Conservation (phyloP, 2,888 invertebrate species). For the Drosophila ezoana region DNA sequence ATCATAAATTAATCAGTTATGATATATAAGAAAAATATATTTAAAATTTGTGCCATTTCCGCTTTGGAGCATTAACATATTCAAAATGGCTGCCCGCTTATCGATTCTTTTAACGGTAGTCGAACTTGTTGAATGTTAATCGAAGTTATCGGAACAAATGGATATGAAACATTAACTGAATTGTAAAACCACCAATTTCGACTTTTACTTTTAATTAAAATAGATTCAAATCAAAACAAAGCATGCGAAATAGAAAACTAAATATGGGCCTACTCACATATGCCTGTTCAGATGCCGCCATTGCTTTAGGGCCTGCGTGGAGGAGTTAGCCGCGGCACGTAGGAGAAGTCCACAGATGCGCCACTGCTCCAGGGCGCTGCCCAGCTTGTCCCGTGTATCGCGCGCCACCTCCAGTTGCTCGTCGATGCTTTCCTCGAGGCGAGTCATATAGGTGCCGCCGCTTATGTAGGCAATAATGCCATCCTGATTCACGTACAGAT, state of each 20-base stretch:
- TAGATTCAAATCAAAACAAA: neutral
- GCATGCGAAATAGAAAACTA: too few relatives aligned
- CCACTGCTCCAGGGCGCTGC: constrained; percentile 84
- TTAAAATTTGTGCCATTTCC: neutral
- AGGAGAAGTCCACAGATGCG: constrained; percentile 83
- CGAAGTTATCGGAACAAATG: neutral
- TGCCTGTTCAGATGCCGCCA: constrained; percentile 77
- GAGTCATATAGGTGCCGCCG: constrained; percentile 84
- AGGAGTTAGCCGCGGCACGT: constrained; percentile 81
- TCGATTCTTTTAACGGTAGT: neutral
- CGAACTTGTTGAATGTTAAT: neutral
- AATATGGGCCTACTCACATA: constrained; percentile 57
- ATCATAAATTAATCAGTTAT: too few relatives aligned
- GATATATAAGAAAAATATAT: too few relatives aligned
- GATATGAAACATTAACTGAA: neutral
- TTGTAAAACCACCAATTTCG: too few relatives aligned
- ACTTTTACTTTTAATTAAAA: neutral
- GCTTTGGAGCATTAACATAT: neutral
- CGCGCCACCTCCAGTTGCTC: constrained; percentile 82
- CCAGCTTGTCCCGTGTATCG: constrained; percentile 83
- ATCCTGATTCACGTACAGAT: constrained; percentile 83
- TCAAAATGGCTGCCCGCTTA: neutral
- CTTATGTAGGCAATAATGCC: constrained; percentile 84
- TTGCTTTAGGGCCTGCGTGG: constrained; percentile 78
- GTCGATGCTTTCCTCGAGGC: constrained; percentile 83